These are phyloP conservation scores for Argentina silus DNA, from an alignment of 2,797 vertebrate genomes.

Conservation along the genomic window DNA sequence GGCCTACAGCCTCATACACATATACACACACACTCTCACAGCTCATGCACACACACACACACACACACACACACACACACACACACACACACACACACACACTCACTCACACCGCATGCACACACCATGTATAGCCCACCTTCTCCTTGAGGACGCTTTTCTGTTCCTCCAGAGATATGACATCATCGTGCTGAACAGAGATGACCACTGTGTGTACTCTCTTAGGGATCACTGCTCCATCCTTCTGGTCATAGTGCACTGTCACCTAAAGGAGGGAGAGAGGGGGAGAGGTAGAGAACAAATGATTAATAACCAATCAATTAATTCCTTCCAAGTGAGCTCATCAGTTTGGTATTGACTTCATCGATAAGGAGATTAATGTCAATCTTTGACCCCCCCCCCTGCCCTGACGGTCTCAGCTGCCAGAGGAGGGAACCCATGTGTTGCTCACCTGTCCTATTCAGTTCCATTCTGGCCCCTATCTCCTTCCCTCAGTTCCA, in stretches of 20 bases:
- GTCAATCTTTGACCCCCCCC: slow-evolving; percentile 15
- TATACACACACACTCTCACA: too few relatives aligned
- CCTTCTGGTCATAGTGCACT: slow-evolving; percentile 89
- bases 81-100: too few relatives aligned
- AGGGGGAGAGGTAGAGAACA: not conserved
- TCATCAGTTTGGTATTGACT: too few relatives aligned
- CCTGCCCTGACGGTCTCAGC: slow-evolving; percentile 41
- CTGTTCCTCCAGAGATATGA: slow-evolving; percentile 86
- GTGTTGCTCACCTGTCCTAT: slow-evolving; percentile 33
- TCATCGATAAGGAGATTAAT: too few relatives aligned
- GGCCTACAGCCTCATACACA: too few relatives aligned
- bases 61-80: too few relatives aligned
- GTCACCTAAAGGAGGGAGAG: slow-evolving; percentile 83
- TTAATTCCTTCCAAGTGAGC: too few relatives aligned
- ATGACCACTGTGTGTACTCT: slow-evolving; percentile 95
- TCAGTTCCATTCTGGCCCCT: slow-evolving; percentile 7
- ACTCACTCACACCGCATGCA: too few relatives aligned
- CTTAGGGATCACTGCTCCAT: slow-evolving; percentile 88
- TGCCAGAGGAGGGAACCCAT: slow-evolving; percentile 27
- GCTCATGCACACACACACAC: too few relatives aligned
- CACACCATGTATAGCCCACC: slow-evolving; percentile 46
- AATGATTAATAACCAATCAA: too few relatives aligned
- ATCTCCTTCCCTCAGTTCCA: not conserved
- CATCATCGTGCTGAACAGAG: slow-evolving; percentile 94
- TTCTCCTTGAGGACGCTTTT: slow-evolving; percentile 85